Conservation (phyloP, 1,140 invertebrate genomes). For the Venturia canescens region DNA sequence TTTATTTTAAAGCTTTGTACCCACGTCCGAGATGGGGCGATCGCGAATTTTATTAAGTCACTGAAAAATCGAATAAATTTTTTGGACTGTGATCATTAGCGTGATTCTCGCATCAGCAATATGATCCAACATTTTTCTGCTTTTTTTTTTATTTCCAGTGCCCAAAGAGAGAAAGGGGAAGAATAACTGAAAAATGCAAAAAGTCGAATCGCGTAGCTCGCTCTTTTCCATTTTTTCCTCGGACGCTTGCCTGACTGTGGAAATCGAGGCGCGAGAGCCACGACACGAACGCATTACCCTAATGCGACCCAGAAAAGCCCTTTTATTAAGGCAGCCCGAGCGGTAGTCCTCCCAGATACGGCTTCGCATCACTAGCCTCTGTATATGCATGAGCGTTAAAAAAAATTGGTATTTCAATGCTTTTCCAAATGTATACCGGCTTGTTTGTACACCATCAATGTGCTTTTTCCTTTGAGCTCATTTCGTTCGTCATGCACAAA, state of each 20-base stretch:
- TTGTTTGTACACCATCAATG: conserved; percentile 1
- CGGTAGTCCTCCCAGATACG: conserved; percentile 45
- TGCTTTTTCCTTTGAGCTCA: neutral
- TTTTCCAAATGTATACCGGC: neutral
- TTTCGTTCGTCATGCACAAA: neutral
- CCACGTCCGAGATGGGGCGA: too few species aligned
- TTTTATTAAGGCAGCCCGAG: conserved; percentile 66
- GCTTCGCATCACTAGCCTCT: conserved; percentile 40
- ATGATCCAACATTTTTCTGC: too few species aligned
- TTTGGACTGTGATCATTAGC: too few species aligned
- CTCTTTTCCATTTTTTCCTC: neutral
- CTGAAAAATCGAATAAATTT: too few species aligned
- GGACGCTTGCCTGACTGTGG: neutral
- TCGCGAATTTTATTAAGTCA: too few species aligned
- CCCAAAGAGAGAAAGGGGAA: too few species aligned
- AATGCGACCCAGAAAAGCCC: conserved; percentile 73
- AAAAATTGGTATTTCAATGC: neutral
- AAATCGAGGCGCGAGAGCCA: conserved; percentile 51
- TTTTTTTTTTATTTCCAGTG: too few species aligned
- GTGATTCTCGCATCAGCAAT: too few species aligned
- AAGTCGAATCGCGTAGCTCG: neutral
- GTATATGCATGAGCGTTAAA: conserved; percentile 40
- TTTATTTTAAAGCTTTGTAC: too few species aligned
- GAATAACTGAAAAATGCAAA: neutral
- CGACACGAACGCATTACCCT: conserved; percentile 72